These are phyloP conservation scores for Noctua janthe DNA, from an alignment of 2,888 invertebrate genomes.

Conservation along the genomic window DNA sequence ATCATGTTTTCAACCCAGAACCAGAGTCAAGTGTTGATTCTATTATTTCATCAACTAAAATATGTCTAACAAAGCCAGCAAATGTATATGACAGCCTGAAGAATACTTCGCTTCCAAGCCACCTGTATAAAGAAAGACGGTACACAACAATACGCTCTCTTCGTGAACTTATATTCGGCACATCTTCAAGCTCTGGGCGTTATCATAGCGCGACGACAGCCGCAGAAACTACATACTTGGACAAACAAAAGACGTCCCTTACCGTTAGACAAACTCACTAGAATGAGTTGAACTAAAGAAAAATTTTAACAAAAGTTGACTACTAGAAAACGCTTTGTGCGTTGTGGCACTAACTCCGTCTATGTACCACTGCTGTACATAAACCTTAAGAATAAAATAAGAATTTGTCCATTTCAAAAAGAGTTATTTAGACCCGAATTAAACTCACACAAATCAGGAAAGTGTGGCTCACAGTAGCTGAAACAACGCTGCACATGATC, in stretches of 20 bases:
- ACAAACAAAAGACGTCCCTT: constrained; percentile 51
- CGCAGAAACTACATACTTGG: constrained; percentile 49
- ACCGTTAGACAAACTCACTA: constrained; percentile 45
- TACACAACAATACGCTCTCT: constrained; percentile 46
- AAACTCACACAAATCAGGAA: not conserved
- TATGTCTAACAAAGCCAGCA: not conserved
- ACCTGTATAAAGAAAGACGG: constrained; percentile 37
- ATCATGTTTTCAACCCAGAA: not conserved
- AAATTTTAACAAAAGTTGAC: not conserved
- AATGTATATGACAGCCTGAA: constrained; percentile 12
- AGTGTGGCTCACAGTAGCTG: not conserved
- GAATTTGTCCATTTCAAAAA: not conserved
- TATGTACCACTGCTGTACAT: too few species aligned
- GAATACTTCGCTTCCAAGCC: constrained; percentile 7
- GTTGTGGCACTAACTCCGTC: too few species aligned
- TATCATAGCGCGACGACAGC: constrained; percentile 44
- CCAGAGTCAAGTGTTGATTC: not conserved
- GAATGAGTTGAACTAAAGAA: not conserved
- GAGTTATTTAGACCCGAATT: not conserved
- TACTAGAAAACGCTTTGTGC: too few species aligned
- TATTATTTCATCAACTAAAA: constrained; percentile 4
- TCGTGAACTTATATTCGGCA: constrained; percentile 48
- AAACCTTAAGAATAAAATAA: not conserved
- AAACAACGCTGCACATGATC: not conserved
- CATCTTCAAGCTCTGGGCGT: constrained; percentile 37